Evolutionary conservation across 1,140 invertebrate species (phyloP).

Genomic region (Apis laboriosa): DNA sequence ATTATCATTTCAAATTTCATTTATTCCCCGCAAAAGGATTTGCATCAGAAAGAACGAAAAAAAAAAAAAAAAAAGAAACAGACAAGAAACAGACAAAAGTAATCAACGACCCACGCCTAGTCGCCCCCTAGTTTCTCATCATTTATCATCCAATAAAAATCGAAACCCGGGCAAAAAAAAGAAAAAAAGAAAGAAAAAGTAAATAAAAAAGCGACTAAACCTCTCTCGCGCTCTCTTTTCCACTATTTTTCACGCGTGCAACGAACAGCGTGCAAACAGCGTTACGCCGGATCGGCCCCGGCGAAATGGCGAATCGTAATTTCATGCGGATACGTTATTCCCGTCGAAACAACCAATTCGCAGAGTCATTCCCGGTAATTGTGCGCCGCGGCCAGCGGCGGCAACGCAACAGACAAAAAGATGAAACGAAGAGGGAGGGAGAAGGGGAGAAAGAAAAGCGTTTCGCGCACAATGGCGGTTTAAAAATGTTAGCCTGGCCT

Average conservation of each 20-base stretch:
- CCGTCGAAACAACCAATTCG: conserved; percentile 46
- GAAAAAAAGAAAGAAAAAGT: too few species aligned
- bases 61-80: background rate
- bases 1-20: background rate
- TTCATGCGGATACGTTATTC: conserved; percentile 51
- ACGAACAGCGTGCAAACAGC: conserved; percentile 14
- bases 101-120: background rate
- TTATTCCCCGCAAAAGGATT: background rate
- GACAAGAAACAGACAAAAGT: background rate
- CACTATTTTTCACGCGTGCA: background rate
- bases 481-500: conserved; percentile 55
- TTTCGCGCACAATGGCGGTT: conserved; percentile 59
- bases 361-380: conserved; percentile 48
- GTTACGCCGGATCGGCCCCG: conserved; percentile 13
- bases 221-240: background rate
- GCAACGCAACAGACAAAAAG: background rate
- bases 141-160: background rate
- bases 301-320: conserved; percentile 41
- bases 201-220: background rate
- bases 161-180: background rate
- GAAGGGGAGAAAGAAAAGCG: conserved; percentile 21
- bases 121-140: background rate
- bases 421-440: background rate
- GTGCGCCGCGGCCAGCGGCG: background rate
- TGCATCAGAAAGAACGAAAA: background rate